A percentile compares a stretch with the other conserved stretches of the same genome.
Conservation (phyloP, 1,140 invertebrate species). For the Euura saliciscinereae region DNA sequence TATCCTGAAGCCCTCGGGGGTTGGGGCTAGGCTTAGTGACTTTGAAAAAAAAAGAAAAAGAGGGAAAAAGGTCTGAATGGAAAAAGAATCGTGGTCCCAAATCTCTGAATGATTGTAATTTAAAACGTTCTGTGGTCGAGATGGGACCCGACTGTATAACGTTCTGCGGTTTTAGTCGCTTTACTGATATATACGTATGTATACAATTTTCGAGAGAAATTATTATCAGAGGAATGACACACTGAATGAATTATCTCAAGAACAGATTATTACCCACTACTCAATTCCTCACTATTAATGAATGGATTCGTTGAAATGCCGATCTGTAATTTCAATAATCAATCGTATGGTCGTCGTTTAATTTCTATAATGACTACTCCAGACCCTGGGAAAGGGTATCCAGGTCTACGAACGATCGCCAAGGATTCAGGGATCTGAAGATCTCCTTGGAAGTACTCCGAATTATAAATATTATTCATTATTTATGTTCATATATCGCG, state of each 20-base stretch:
- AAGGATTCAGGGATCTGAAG: neutral
- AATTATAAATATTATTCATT: too few species aligned
- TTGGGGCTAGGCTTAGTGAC: neutral
- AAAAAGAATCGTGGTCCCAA: slow-evolving; percentile 23
- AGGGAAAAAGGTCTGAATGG: slow-evolving; percentile 12
- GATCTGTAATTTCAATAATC: slow-evolving; percentile 60
- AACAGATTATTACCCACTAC: too few species aligned
- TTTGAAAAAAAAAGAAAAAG: slow-evolving; percentile 21
- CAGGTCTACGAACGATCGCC: neutral
- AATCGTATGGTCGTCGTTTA: slow-evolving; percentile 62
- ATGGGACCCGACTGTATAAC: neutral
- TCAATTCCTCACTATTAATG: neutral
- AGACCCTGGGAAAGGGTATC: neutral
- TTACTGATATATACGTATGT: neutral
- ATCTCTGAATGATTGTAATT: slow-evolving; percentile 50
- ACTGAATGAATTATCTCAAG: neutral
- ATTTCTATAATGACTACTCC: slow-evolving; percentile 56
- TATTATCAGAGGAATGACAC: neutral
- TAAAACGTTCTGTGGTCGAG: slow-evolving; percentile 18
- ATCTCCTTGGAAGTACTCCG: too few species aligned
- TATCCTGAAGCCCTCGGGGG: neutral
- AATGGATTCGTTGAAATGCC: slow-evolving; percentile 1
- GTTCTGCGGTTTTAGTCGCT: slow-evolving; percentile 2
- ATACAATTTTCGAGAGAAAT: neutral
- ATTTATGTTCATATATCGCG: too few species aligned